Evolutionary conservation across 1,140 invertebrate species (phyloP), one percentile per base, ranked within the genome.

Genomic region (Charaxes varanes): DNA sequence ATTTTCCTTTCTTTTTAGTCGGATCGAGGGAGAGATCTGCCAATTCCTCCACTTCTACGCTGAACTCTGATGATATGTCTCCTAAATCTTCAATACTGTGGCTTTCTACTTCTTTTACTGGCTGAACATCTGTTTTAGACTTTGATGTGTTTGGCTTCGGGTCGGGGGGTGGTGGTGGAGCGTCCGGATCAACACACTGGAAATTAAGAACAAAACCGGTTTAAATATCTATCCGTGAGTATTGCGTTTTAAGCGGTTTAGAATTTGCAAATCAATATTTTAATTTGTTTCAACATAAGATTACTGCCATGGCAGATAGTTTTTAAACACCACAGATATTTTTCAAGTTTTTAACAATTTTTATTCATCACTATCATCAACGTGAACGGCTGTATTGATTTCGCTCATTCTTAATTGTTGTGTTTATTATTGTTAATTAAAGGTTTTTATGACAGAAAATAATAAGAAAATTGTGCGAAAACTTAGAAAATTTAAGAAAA

Each of bases 31-130:
- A 50, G 3, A 64, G 41, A 7, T 78, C 73, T 1, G 61, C 40
- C 10, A 74, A 53, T 42, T 71, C 74, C 53, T 80, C 79, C 5
- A 83, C 79, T 63, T 83, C 76, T 13, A 81, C 79, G 48, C 74
- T 79, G 58, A 83, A 83, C 34, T 83, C 79, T 45, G 79, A 83
- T 33, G 79, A 83, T 65, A 83, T 68, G 59, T 83, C 79, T 41
- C 76, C 76, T 13, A 83, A 52, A 37, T 83, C 79, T 66, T 83
- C 79, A 1, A 83, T 62, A 41, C 76, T 80, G 34, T 80, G 74
- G 27, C 65, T 72, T 33, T 77, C 70, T 2, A 56, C 40, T 51
- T 73, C 70, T 33, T 59, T 70, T 4, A 61, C 54, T 19, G 45
- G 57, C 11, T 63, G 74, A 14, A 72, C 52, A 41, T 65, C 61